Evolutionary conservation across 1,140 invertebrate species (phyloP), one percentile per base, ranked within the genome.

Genomic region (Palaemon carinicauda): DNA sequence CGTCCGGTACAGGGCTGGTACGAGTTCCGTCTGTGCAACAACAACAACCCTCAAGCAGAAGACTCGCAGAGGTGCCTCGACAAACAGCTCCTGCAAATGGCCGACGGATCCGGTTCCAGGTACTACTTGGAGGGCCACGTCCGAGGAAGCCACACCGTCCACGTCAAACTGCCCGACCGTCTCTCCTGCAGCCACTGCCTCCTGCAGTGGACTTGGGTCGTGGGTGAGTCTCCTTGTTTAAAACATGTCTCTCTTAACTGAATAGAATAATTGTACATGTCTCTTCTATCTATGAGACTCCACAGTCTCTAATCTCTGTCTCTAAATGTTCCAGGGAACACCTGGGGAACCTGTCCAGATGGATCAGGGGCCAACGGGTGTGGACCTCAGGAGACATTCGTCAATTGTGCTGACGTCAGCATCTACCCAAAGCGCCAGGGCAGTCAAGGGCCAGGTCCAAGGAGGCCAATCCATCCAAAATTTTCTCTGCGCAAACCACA

Each of bases 41-140:
- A 96, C 83, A 96, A 97, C 90, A 96, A 96, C 92, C 94, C 95
- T 0, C 92, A 92, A 0, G 93, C 93, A 73, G 95, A 95, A 91
- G 95, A 95, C 9, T 94, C 94, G 0, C 95, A 96, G 90, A 94
- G 95, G 77, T 97, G 96, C 89, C 95, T 97, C 84, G 95, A 97
- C 90, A 94, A 94, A 73, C 95, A 94, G 91, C 95, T 95, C 0
- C 90, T 97, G 0, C 94, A 93, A 65, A 91, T 97, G 19, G 93
- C 89, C 24, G 88, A 88, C 14, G 80, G 94, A 0, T 95, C 95
- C 94, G 0, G 53, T 1, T 51, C 33, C 51, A 87, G 78, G 56
- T 96, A 94, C 89, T 89, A 94, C 60, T 27, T 65, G 60, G 60
- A 65, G 21, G 60, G 14, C 60, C 10, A 21, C 60, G n/a, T 65